Evolutionary conservation across 2,888 invertebrate genomes (phyloP).

Genomic region (Trachelus tabidus): DNA sequence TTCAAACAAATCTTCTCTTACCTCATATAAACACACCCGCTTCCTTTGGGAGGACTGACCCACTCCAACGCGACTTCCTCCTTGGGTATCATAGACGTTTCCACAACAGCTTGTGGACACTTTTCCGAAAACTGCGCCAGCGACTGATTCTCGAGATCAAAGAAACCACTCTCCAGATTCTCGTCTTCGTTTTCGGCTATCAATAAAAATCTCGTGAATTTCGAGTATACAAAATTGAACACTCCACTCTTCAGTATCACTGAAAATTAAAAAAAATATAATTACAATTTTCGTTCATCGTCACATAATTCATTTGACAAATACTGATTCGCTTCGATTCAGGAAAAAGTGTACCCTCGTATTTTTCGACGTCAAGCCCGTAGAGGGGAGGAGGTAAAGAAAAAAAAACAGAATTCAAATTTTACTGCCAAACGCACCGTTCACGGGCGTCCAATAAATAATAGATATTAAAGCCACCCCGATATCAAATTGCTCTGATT

Average conservation of each 20-base stretch:
- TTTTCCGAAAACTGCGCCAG: constrained; percentile 80
- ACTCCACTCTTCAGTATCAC: constrained; percentile 77
- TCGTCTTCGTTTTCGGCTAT: constrained; percentile 71
- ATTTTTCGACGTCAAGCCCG: neutral
- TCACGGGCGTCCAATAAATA: neutral
- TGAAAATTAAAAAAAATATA: constrained; percentile 49
- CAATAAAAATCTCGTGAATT: constrained; percentile 84
- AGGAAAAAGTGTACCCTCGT: neutral
- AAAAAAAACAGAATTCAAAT: neutral
- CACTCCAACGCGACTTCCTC: constrained; percentile 89
- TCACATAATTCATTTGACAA: neutral
- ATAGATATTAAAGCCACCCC: neutral
- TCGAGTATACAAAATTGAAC: constrained; percentile 75
- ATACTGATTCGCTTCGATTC: neutral
- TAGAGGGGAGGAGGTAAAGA: neutral
- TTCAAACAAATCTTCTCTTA: constrained; percentile 54
- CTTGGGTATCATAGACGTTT: constrained; percentile 83
- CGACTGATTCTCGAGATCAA: constrained; percentile 67
- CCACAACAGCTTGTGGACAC: constrained; percentile 87
- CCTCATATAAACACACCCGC: constrained; percentile 89
- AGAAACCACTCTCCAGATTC: constrained; percentile 50
- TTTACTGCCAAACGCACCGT: neutral
- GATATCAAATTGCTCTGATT: neutral
- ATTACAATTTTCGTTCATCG: neutral
- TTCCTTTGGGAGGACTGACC: constrained; percentile 87